Evolutionary conservation across 2,888 invertebrate species (phyloP).

Genomic region (Hypercompe scribonia): DNA sequence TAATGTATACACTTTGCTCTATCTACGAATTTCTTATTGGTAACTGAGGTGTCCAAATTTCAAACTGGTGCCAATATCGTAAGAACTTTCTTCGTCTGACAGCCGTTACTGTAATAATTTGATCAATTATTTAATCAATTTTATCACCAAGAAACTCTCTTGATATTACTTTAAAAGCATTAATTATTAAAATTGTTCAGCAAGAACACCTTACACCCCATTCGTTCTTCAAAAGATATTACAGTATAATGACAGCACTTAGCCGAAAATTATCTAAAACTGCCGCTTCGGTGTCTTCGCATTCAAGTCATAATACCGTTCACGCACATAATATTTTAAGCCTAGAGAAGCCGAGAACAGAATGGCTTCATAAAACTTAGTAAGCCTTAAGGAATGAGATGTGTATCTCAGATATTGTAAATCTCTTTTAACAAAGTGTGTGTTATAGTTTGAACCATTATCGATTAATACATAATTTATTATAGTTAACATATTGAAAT

Average conservation of each 20-base stretch:
- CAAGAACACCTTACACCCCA: constrained; percentile 8
- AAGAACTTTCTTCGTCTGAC: neutral
- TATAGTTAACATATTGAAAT: no score
- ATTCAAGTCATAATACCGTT: constrained; percentile 42
- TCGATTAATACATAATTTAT: neutral
- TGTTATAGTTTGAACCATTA: neutral
- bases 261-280: constrained; percentile 42
- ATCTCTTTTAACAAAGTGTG: neutral
- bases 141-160: constrained; percentile 4
- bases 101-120: neutral
- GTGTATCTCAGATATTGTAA: constrained; percentile 27
- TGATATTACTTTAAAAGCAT: constrained; percentile 11
- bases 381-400: constrained; percentile 31
- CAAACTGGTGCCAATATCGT: neutral
- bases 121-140: neutral
- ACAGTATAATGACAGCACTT: constrained; percentile 39
- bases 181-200: constrained; percentile 6
- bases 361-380: constrained; percentile 41
- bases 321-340: constrained; percentile 51
- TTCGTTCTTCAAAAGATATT: constrained; percentile 23
- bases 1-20: neutral
- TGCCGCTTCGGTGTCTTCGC: constrained; percentile 19
- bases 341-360: constrained; percentile 27
- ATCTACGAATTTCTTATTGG: neutral
- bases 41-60: neutral